Percentiles rank a stretch among this genome's conserved stretches.
phyloP scores from a whole-genome alignment of 2,888 invertebrate species.

The Pachymerium ferrugineum region DNA sequence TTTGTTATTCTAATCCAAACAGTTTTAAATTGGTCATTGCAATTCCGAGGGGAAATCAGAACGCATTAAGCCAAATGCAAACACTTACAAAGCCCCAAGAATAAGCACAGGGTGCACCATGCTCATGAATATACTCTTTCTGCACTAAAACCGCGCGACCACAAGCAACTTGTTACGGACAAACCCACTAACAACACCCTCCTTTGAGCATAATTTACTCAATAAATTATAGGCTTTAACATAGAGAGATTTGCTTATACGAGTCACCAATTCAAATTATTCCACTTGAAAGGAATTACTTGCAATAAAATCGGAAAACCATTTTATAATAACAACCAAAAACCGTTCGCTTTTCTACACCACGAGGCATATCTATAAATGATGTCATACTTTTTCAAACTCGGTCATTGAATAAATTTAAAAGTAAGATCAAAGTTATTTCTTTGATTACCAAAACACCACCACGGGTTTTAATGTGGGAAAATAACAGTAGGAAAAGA shows the following conservation, averaged over 20 bases:
- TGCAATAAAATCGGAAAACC: conserved; percentile 14
- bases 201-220: background rate
- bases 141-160: background rate
- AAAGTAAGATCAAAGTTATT: no score
- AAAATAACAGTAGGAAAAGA: no score
- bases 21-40: conserved; percentile 1
- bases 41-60: conserved; percentile 19
- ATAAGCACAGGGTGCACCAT: background rate
- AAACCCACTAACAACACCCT: background rate
- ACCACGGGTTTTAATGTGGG: no score
- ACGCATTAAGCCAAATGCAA: background rate
- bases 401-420: no score
- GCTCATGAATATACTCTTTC: conserved; percentile 12
- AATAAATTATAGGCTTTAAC: conserved; percentile 2
- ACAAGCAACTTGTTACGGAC: conserved; percentile 17
- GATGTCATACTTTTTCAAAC: no score
- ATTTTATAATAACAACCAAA: conserved; percentile 7
- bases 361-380: no score
- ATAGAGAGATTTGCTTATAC: conserved; percentile 10
- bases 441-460: no score
- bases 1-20: conserved; percentile 25
- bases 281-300: conserved; percentile 1
- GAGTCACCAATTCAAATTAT: conserved; percentile 20
- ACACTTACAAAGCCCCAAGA: background rate
- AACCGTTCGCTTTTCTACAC: background rate